Conservation (phyloP, 2,113 vertebrate genomes). For the Manacus vitellinus region DNA sequence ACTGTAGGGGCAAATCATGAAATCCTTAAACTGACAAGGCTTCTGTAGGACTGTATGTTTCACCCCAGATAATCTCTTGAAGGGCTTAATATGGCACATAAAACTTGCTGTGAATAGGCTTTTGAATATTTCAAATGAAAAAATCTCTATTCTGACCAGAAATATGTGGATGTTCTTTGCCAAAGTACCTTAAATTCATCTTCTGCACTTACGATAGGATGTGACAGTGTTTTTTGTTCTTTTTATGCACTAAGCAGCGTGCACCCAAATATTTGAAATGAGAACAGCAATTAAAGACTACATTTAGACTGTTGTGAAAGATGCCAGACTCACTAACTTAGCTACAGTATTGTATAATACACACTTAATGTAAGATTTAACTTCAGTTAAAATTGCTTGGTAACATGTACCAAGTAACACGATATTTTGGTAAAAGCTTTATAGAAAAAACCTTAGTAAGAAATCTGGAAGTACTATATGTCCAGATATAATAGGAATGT, state of each 20-base stretch:
- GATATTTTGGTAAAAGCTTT: slow-evolving; percentile 48
- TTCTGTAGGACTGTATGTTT: not conserved
- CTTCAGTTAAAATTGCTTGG: slow-evolving; percentile 32
- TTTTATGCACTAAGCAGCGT: not conserved
- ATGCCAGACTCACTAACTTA: not conserved
- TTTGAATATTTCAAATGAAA: not conserved
- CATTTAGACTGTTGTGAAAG: not conserved
- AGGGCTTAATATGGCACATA: not conserved
- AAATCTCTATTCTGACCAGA: not conserved
- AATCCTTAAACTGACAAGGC: not conserved
- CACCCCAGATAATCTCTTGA: not conserved
- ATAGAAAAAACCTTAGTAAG: slow-evolving; percentile 1
- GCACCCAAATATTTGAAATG: slow-evolving; percentile 11
- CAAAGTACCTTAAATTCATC: not conserved
- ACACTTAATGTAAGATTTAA: not conserved
- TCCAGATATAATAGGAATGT: not conserved
- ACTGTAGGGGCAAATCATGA: not conserved
- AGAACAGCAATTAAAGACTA: not conserved
- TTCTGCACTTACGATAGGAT: not conserved
- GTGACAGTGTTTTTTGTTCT: slow-evolving; percentile 1
- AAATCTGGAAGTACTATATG: slow-evolving; percentile 6
- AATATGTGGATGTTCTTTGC: not conserved
- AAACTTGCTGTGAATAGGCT: not conserved
- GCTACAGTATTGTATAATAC: not conserved
- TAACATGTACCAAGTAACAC: not conserved